Percentiles rank a stretch among this genome's conserved stretches.
Conservation (phyloP, 2,888 invertebrate genomes). For the Bimastos eiseni region DNA sequence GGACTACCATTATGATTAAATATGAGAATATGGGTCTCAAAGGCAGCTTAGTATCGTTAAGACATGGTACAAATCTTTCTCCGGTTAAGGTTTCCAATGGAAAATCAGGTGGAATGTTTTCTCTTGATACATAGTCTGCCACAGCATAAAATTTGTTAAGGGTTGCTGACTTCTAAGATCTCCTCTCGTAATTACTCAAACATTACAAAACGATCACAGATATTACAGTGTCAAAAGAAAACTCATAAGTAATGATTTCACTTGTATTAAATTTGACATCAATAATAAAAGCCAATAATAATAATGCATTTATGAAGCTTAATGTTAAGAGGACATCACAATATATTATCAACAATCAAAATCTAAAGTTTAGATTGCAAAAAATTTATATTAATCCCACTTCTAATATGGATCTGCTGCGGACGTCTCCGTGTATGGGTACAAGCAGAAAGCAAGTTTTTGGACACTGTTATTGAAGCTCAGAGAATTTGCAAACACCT, state of each 20-base stretch:
- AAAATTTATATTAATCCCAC: neutral
- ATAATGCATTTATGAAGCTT: conserved; percentile 1
- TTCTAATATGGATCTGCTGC: neutral
- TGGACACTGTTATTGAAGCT: neutral
- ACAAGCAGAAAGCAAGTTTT: neutral
- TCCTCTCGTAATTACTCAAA: neutral
- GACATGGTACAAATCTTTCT: too few species aligned
- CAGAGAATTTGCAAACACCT: neutral
- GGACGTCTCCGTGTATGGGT: neutral
- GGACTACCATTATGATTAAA: too few species aligned
- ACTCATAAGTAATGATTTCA: neutral
- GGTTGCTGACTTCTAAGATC: too few species aligned
- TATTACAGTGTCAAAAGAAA: neutral
- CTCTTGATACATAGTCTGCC: too few species aligned
- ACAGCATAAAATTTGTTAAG: too few species aligned
- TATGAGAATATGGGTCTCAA: too few species aligned
- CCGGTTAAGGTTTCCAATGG: too few species aligned
- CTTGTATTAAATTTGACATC: neutral
- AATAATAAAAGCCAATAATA: neutral
- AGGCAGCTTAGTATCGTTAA: too few species aligned
- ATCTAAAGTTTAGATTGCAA: neutral
- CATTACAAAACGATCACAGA: neutral
- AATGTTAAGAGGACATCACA: neutral
- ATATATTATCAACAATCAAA: too few species aligned
- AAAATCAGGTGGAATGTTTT: too few species aligned